These are phyloP conservation scores for Nephrotoma appendiculata DNA, from an alignment of 2,888 invertebrate species.

Conservation along the genomic window DNA sequence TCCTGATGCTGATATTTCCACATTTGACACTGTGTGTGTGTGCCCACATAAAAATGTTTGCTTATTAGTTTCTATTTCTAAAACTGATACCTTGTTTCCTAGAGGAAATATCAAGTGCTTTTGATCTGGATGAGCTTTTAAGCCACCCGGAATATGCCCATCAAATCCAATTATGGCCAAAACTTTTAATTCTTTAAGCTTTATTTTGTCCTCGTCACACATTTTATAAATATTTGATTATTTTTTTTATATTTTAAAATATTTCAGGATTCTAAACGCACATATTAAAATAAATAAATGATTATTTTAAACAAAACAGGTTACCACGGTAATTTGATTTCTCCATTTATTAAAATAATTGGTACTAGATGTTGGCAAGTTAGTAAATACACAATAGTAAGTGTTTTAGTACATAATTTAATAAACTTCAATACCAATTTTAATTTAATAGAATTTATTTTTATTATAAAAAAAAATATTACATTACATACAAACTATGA, in stretches of 20 bases:
- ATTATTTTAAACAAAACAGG: neutral
- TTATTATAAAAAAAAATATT: neutral
- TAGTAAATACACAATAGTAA: no score
- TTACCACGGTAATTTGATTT: neutral
- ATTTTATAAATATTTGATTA: slow-evolving; percentile 9
- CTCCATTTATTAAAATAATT: neutral
- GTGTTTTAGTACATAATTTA: neutral
- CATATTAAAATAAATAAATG: neutral
- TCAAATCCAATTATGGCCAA: slow-evolving; percentile 68
- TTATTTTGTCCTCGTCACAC: slow-evolving; percentile 23
- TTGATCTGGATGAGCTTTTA: slow-evolving; percentile 58
- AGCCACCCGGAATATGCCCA: slow-evolving; percentile 42
- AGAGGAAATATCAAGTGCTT: slow-evolving; percentile 59
- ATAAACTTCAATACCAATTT: neutral
- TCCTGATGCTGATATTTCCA: slow-evolving; percentile 63
- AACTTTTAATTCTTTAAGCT: slow-evolving; percentile 46
- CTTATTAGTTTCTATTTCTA: slow-evolving; percentile 49
- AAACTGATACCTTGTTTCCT: slow-evolving; percentile 63
- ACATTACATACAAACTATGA: neutral
- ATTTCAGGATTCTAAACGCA: neutral
- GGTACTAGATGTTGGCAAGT: neutral
- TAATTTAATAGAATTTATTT: neutral
- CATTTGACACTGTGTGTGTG: slow-evolving; percentile 59
- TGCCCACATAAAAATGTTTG: slow-evolving; percentile 69
- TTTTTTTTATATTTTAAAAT: neutral